These are phyloP conservation scores for Melipona quadrifasciata DNA, from an alignment of 1,140 invertebrate genomes.

Conservation along the genomic window DNA sequence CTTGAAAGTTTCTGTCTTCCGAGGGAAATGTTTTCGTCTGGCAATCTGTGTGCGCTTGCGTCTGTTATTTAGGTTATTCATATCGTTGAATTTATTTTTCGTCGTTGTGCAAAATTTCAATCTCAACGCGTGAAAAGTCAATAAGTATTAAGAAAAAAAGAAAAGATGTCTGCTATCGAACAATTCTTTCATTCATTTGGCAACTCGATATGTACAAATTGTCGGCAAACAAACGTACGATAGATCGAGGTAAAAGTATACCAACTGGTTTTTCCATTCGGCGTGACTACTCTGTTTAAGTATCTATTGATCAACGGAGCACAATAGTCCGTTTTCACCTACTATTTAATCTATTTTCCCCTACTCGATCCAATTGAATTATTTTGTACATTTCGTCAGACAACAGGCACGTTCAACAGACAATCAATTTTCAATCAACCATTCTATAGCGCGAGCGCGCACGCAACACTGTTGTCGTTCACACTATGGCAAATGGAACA, in stretches of 20 bases:
- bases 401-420: neutral
- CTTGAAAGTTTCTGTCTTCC: no score
- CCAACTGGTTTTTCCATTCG: neutral
- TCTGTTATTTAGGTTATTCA: no score
- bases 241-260: neutral
- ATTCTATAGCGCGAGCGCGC: neutral
- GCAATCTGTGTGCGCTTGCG: no score
- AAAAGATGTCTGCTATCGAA: neutral
- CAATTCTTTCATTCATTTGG: neutral
- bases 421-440: neutral
- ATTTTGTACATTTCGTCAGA: neutral
- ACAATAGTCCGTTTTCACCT: neutral
- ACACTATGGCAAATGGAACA: no score
- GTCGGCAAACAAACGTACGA: neutral
- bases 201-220: neutral
- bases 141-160: no score
- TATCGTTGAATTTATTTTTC: no score
- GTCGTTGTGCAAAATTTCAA: no score
- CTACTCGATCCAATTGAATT: neutral
- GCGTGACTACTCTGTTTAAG: neutral
- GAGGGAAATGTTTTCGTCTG: no score
- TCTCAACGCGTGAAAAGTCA: no score
- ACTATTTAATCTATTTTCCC: neutral
- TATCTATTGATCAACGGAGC: neutral
- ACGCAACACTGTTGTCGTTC: neutral